Conservation (phyloP, 1,140 invertebrate species). For the Lepidurus couesii region DNA sequence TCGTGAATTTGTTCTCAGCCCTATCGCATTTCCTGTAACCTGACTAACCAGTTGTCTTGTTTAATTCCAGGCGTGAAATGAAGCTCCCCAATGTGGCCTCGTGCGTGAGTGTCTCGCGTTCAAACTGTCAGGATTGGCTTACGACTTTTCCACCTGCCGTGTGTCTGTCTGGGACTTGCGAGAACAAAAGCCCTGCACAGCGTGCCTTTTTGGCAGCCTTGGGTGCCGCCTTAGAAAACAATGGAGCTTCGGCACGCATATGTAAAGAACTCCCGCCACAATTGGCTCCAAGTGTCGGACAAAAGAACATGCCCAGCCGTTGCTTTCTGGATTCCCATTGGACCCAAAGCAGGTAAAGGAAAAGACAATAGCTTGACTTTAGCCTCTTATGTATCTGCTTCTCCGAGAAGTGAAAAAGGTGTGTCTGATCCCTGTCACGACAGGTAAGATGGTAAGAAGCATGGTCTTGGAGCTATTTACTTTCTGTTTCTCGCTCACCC, state of each 20-base stretch:
- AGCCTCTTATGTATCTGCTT: not conserved
- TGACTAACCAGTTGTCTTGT: constrained; percentile 18
- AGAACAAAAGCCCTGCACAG: not conserved
- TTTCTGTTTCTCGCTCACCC: no score
- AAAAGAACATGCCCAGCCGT: not conserved
- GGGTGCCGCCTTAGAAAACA: constrained; percentile 9
- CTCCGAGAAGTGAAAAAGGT: not conserved
- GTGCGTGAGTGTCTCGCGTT: not conserved
- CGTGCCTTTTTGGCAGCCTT: not conserved
- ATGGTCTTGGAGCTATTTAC: no score
- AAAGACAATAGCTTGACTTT: not conserved
- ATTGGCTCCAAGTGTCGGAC: not conserved
- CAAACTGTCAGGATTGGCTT: constrained; percentile 18
- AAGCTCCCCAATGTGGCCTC: not conserved
- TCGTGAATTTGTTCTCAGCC: not conserved
- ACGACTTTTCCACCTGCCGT: constrained; percentile 18
- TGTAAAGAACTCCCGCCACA: not conserved
- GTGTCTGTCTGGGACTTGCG: not conserved
- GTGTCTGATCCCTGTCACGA: no score
- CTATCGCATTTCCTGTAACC: constrained; percentile 14
- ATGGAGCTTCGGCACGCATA: not conserved
- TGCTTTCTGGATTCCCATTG: not conserved
- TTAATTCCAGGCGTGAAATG: constrained; percentile 19
- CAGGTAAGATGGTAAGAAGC: no score
- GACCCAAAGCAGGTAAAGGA: not conserved